Conservation (phyloP, 2,113 vertebrate species). For the Ophiodon elongatus region DNA sequence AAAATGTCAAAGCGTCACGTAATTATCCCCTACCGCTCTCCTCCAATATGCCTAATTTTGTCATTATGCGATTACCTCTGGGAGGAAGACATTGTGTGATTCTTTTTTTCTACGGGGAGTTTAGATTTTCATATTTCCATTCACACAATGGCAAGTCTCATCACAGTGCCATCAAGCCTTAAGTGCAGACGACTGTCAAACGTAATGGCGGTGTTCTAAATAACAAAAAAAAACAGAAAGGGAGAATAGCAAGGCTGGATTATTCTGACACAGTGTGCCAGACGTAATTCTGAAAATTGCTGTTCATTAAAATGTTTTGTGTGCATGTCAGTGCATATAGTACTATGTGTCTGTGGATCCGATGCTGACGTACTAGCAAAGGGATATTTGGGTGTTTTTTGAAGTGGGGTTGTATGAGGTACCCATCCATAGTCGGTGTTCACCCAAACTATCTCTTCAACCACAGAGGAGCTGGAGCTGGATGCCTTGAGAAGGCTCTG, state of each 20-base stretch:
- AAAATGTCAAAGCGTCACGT: constrained; percentile 30
- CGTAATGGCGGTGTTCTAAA: constrained; percentile 42
- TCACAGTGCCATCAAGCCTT: constrained; percentile 40
- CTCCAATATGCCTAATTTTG: constrained; percentile 32
- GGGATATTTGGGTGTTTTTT: not conserved
- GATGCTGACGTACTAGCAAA: not conserved
- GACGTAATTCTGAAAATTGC: constrained; percentile 54
- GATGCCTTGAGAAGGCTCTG: not conserved
- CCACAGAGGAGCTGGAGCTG: constrained; percentile 2
- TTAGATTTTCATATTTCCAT: constrained; percentile 27
- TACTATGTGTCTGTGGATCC: not conserved
- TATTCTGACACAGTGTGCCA: constrained; percentile 41
- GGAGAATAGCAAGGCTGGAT: constrained; percentile 19
- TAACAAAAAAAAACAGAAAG: constrained; percentile 22
- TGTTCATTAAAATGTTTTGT: constrained; percentile 33
- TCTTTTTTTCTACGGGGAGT: constrained; percentile 7
- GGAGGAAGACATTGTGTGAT: constrained; percentile 25
- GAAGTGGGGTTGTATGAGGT: not conserved
- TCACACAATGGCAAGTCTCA: constrained; percentile 24
- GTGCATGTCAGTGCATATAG: not conserved
- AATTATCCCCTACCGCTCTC: constrained; percentile 24
- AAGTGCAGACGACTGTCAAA: constrained; percentile 51
- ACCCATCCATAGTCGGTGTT: not conserved
- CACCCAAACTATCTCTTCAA: not conserved
- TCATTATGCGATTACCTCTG: constrained; percentile 30